Evolutionary conservation across 2,797 vertebrate genomes (phyloP).

Genomic region (Rhinella marina): DNA sequence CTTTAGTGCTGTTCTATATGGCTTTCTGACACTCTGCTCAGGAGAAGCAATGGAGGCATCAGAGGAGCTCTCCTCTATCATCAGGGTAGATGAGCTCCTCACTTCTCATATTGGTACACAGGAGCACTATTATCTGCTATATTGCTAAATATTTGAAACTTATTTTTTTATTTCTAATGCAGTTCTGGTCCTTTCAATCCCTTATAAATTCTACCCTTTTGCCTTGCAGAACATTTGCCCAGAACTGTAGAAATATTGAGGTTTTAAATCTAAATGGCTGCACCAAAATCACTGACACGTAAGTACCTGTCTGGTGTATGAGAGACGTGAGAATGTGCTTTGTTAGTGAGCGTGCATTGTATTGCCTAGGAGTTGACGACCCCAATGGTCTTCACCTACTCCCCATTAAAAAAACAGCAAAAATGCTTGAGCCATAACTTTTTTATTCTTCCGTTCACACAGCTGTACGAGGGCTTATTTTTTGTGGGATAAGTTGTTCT

Average conservation of each 20-base stretch:
- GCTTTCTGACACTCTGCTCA: background rate
- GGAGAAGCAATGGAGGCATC: background rate
- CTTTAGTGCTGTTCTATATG: background rate
- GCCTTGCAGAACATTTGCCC: slow-evolving; percentile 87
- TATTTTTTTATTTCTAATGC: background rate
- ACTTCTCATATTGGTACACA: background rate
- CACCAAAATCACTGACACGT: slow-evolving; percentile 98
- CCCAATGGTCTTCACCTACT: too few species aligned
- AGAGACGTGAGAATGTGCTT: background rate
- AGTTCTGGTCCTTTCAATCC: background rate
- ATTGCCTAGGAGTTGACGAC: too few species aligned
- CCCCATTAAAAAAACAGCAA: too few species aligned
- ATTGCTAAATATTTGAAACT: background rate
- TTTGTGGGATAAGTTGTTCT: too few species aligned
- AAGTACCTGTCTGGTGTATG: slow-evolving; percentile 64
- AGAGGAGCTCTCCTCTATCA: background rate
- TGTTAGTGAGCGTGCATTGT: background rate
- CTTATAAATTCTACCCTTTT: slow-evolving; percentile 56
- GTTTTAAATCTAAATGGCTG: slow-evolving; percentile 94
- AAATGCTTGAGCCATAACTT: too few species aligned
- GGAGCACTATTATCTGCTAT: background rate
- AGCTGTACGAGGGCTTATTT: too few species aligned
- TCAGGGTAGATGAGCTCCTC: background rate
- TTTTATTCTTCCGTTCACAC: too few species aligned
- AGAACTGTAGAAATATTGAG: slow-evolving; percentile 98